A percentile compares a stretch with the other conserved stretches of the same genome.
Evolutionary conservation across 2,113 vertebrate genomes (phyloP).

Genomic region (Pterocles orientalis): DNA sequence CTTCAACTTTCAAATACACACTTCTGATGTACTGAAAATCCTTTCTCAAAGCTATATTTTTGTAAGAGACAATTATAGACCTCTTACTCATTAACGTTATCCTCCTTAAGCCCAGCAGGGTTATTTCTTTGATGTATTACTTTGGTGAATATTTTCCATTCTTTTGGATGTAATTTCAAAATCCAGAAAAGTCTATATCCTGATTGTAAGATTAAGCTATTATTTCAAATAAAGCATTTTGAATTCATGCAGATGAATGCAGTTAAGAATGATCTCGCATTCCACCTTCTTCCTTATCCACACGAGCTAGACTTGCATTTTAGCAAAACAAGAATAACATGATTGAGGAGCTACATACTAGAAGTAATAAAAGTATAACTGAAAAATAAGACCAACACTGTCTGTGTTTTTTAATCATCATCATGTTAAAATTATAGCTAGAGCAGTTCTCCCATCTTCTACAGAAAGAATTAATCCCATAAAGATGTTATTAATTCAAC

Average conservation of each 20-base stretch:
- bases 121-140: conserved; percentile 31
- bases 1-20: conserved; percentile 11
- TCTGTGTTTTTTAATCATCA: background rate
- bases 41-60: conserved; percentile 29
- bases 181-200: background rate
- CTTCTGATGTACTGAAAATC: conserved; percentile 16
- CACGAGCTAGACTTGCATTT: background rate
- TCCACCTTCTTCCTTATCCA: background rate
- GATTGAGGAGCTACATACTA: background rate
- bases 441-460: background rate
- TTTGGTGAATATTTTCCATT: background rate
- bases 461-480: fast-evolving
- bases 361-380: background rate
- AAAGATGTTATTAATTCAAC: background rate
- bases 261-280: background rate
- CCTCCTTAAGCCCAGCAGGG: background rate
- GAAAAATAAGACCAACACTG: background rate
- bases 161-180: background rate
- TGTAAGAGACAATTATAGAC: conserved; percentile 12
- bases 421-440: background rate
- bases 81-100: conserved; percentile 27
- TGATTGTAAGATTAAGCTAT: background rate
- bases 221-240: background rate
- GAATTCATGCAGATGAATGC: background rate
- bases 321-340: background rate